These are phyloP conservation scores for Dastarcus helophoroides DNA, from an alignment of 2,888 invertebrate species.

Conservation along the genomic window DNA sequence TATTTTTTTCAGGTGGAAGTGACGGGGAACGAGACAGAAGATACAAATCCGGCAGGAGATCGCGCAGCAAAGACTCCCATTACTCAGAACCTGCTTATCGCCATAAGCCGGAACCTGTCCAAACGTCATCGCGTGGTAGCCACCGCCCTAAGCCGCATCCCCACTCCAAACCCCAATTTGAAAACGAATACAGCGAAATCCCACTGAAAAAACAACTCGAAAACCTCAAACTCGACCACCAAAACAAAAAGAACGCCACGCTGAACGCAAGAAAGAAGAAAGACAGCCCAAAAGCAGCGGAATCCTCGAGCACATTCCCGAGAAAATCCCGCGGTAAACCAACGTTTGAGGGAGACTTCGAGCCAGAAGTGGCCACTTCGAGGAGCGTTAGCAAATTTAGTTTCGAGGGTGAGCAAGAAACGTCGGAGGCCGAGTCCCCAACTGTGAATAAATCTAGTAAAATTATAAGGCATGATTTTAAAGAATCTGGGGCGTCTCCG, in stretches of 20 bases:
- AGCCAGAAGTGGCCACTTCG: slow-evolving; percentile 33
- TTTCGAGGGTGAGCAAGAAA: slow-evolving; percentile 32
- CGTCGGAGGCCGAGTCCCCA: slow-evolving; percentile 28
- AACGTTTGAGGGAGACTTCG: slow-evolving; percentile 63
- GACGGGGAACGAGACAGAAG: slow-evolving; percentile 47
- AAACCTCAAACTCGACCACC: slow-evolving; percentile 18
- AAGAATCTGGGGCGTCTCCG: slow-evolving; percentile 19
- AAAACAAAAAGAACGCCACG: slow-evolving; percentile 26
- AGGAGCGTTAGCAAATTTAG: slow-evolving; percentile 21
- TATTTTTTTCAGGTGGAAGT: slow-evolving; percentile 33
- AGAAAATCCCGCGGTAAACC: slow-evolving; percentile 35
- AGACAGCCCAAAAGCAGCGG: slow-evolving; percentile 28
- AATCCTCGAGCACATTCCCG: slow-evolving; percentile 26
- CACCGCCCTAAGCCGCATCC: slow-evolving; percentile 25
- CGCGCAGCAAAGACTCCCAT: slow-evolving; percentile 36
- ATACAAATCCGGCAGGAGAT: slow-evolving; percentile 40
- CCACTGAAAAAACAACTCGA: slow-evolving; percentile 19
- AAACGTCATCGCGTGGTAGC: slow-evolving; percentile 26
- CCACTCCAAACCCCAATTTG: slow-evolving; percentile 35
- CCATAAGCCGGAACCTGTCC: slow-evolving; percentile 29
- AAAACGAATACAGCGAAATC: slow-evolving; percentile 46
- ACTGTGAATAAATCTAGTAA: slow-evolving; percentile 16
- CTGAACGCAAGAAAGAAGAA: slow-evolving; percentile 27
- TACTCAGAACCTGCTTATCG: slow-evolving; percentile 31
- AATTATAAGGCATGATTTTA: slow-evolving; percentile 11